These are phyloP conservation scores for Tanypteryx hageni DNA, from an alignment of 2,888 invertebrate genomes.

Conservation along the genomic window DNA sequence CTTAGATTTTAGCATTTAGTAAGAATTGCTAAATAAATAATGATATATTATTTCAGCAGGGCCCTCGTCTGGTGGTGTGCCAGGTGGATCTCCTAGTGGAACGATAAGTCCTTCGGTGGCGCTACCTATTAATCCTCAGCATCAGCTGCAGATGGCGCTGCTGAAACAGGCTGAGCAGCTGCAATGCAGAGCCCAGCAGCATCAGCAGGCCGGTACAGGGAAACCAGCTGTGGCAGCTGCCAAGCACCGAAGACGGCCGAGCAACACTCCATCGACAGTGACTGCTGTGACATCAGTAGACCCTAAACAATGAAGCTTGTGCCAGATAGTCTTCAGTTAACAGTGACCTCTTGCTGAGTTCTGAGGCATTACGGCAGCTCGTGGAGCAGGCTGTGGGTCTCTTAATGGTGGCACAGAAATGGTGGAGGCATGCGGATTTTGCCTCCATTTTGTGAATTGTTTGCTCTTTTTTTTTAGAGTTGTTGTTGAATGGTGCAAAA, in stretches of 20 bases:
- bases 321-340: conserved; percentile 53
- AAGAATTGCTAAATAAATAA: neutral
- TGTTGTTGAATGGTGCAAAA: conserved; percentile 58
- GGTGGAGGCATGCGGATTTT: conserved; percentile 56
- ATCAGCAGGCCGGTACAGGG: conserved; percentile 58
- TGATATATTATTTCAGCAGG: neutral
- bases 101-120: conserved; percentile 38
- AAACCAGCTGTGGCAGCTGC: conserved; percentile 59
- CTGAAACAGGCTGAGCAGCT: conserved; percentile 59
- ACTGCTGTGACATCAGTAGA: conserved; percentile 56
- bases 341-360: conserved; percentile 64
- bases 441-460: conserved; percentile 61
- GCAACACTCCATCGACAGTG: conserved; percentile 55
- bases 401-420: conserved; percentile 53
- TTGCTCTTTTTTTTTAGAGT: conserved; percentile 51
- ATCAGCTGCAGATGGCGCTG: conserved; percentile 65
- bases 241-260: conserved; percentile 59
- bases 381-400: conserved; percentile 51
- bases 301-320: conserved; percentile 55
- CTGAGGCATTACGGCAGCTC: conserved; percentile 58
- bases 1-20: neutral
- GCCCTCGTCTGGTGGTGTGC: conserved; percentile 52
- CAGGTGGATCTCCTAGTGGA: conserved; percentile 48
- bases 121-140: conserved; percentile 48
- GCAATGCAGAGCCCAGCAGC: conserved; percentile 65